Evolutionary conservation across 2,797 vertebrate genomes (phyloP).

Genomic region (Setipinna tenuifilis): DNA sequence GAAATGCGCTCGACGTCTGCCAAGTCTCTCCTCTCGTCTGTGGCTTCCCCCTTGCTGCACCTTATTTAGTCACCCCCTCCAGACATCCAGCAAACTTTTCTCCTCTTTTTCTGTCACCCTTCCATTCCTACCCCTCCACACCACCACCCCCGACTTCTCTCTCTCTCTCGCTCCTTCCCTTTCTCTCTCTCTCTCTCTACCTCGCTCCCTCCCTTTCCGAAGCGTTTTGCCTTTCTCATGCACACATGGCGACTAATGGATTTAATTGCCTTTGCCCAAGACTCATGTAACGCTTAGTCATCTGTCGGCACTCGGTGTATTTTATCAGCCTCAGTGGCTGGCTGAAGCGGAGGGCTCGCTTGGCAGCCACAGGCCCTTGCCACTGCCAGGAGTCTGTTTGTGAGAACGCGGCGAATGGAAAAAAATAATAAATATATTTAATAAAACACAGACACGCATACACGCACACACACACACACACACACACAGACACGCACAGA

Average conservation of each 20-base stretch:
- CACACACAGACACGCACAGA: neutral
- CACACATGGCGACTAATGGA: neutral
- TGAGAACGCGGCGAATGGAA: neutral
- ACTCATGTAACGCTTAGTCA: constrained; percentile 27
- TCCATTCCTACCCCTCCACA: neutral
- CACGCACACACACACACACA: neutral
- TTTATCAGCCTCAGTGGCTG: neutral
- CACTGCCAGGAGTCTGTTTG: neutral
- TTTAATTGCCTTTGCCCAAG: neutral
- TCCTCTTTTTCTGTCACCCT: neutral
- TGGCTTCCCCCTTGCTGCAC: neutral
- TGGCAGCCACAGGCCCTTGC: neutral
- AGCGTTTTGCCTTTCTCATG: constrained; percentile 17
- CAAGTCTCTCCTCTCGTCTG: neutral
- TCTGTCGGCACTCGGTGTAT: neutral
- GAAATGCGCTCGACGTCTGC: neutral
- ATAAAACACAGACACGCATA: neutral
- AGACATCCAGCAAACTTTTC: neutral
- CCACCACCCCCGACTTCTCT: neutral
- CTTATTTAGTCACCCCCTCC: neutral
- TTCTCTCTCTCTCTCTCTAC: neutral
- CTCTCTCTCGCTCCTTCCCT: neutral
- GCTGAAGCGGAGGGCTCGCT: neutral
- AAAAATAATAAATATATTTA: neutral
- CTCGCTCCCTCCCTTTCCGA: neutral